Conservation (phyloP, 2,888 invertebrate genomes). For the Dilophus febrilis region DNA sequence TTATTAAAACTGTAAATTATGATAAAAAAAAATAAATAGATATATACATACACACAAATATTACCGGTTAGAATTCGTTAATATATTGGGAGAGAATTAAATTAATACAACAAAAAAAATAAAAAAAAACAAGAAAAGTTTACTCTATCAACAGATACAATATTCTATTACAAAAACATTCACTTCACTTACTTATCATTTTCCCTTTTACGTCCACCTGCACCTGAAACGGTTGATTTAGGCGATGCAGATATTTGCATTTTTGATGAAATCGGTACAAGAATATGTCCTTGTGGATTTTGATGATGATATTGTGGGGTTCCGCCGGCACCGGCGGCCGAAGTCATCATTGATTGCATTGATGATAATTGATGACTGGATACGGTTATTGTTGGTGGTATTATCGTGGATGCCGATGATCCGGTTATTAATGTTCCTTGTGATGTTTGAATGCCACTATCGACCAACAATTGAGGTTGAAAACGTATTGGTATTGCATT, state of each 20-base stretch:
- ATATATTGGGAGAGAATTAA: too few species aligned
- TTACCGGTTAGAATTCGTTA: too few species aligned
- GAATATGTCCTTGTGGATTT: neutral
- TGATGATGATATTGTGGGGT: neutral
- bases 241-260: conserved; percentile 2
- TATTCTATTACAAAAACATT: neutral
- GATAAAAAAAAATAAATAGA: too few species aligned
- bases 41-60: too few species aligned
- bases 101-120: too few species aligned
- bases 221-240: conserved; percentile 45
- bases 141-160: too few species aligned
- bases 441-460: conserved; percentile 3
- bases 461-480: conserved; percentile 17
- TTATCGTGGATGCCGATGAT: neutral
- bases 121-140: too few species aligned
- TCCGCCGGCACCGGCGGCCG: neutral
- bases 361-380: neutral
- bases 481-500: conserved; percentile 19
- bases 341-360: neutral
- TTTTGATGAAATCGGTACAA: conserved; percentile 14
- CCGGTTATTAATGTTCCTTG: neutral
- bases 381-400: neutral
- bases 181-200: conserved; percentile 45
- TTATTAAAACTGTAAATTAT: too few species aligned
- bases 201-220: conserved; percentile 74